A percentile compares a stretch with the other conserved stretches of the same genome.
phyloP scores from a whole-genome alignment of 2,888 invertebrate genomes.

The Ophraella communa region DNA sequence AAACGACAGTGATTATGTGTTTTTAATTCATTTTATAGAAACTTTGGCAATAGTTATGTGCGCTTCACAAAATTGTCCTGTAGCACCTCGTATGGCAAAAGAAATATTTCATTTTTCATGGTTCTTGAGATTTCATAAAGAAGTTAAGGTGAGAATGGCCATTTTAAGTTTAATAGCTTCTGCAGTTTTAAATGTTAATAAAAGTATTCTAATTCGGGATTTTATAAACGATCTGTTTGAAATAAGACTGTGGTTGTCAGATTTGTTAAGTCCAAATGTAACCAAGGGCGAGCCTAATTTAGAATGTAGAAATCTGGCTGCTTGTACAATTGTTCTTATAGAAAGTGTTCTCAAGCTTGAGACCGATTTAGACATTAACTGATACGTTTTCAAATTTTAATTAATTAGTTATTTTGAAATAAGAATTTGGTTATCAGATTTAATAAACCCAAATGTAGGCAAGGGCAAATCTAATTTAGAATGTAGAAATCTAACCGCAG shows the following conservation, averaged over 20 bases:
- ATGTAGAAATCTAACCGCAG: no score
- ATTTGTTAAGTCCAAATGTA: conserved; percentile 65
- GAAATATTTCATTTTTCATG: conserved; percentile 74
- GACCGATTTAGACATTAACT: conserved; percentile 27
- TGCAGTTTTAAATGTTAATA: conserved; percentile 69
- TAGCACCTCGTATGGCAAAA: conserved; percentile 69
- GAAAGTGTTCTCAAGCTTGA: conserved; percentile 60
- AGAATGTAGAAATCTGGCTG: conserved; percentile 70
- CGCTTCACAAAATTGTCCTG: conserved; percentile 72
- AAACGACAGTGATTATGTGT: conserved; percentile 70
- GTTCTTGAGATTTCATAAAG: conserved; percentile 70
- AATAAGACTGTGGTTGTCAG: conserved; percentile 71
- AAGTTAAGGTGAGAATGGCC: conserved; percentile 70
- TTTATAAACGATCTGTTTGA: conserved; percentile 70
- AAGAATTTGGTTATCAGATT: no score
- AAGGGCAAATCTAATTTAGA: no score
- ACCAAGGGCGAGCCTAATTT: conserved; percentile 69
- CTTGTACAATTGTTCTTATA: conserved; percentile 66
- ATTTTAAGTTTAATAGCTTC: conserved; percentile 73
- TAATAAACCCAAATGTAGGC: no score
- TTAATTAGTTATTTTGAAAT: no score
- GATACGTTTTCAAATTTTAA: no score
- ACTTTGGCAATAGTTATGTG: conserved; percentile 72
- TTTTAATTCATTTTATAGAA: conserved; percentile 73
- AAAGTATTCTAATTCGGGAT: conserved; percentile 64